phyloP scores from a whole-genome alignment of 2,888 invertebrate genomes.

The Nezara viridula region DNA sequence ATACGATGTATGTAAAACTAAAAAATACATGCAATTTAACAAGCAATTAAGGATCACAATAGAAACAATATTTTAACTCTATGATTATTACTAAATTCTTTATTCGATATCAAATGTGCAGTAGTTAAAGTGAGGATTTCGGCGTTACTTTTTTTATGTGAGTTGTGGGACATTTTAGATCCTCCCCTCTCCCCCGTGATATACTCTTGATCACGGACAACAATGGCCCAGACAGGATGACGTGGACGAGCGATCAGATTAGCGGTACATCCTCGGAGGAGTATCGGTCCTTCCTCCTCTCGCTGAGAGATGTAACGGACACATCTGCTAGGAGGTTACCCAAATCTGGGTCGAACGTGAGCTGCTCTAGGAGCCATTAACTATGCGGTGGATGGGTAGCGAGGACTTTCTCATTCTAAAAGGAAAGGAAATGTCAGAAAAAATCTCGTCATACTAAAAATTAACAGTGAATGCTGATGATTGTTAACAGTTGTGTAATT shows the following conservation, averaged over 20 bases:
- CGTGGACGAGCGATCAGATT: background rate
- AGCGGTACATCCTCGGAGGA: background rate
- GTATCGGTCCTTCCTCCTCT: background rate
- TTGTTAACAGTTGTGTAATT: too few relatives aligned
- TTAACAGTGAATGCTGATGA: background rate
- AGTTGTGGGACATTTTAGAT: too few relatives aligned
- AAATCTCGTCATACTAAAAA: background rate
- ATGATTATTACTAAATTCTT: too few relatives aligned
- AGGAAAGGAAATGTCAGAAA: background rate
- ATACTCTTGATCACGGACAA: background rate
- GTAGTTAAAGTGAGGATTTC: too few relatives aligned
- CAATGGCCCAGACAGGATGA: background rate
- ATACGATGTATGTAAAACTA: too few relatives aligned
- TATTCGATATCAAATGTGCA: too few relatives aligned
- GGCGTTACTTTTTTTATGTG: too few relatives aligned
- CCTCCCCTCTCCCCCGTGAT: too few relatives aligned
- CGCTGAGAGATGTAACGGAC: background rate
- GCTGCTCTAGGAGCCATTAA: background rate
- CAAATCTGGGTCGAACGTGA: conserved; percentile 2
- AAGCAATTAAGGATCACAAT: too few relatives aligned
- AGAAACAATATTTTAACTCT: too few relatives aligned
- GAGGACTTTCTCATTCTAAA: background rate
- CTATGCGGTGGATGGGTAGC: background rate
- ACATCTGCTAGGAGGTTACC: background rate
- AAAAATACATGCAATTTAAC: too few relatives aligned